Base-by-base conservation (phyloP, 2,888 invertebrate species). In the Ceriagrion tenellum region DNA sequence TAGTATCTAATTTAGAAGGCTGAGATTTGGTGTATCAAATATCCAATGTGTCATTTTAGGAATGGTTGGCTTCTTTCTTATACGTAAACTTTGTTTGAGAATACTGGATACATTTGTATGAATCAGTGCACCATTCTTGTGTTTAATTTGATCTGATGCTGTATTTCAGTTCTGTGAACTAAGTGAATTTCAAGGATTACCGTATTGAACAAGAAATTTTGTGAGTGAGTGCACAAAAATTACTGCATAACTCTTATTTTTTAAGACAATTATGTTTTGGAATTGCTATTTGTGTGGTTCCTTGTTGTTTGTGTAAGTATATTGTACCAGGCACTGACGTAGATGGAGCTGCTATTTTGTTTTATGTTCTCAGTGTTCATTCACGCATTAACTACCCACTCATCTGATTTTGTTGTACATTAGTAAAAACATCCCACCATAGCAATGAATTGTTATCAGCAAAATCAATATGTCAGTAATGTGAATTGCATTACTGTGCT, bases 401-500 rank as follows among this genome's bases (percentile, higher is more conserved):
- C 20, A 23, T 35, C 26, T 47, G 47, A 47, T 74, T 93, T 69
- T 93, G 63, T 63, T 93, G 59, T 69, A 47, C 69, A 69, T 69
- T 63, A 93, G 69, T 23, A 0, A 35, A 55, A 35, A 69, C 69
- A 93, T 47, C 26, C 63, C 18, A 69, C 63, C 93, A 23, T 47
- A 63, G 69, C 40, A 69, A 47, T 63, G 16, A 69, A 59, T 6
- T 93, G 93, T 63, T 63, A 91, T 91, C 91, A 93, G 93, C 93
- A 93, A 93, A 69, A 47, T 93, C 63, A 69, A n/a, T 69, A 69
- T 93, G 69, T 93, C 69, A 69, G 93, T 93, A 47, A 93, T 93
- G 93, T 93, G 35, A n/a, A 74, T 18, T 16, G 69, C 93, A 93
- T 93, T 93, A 74, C 93, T 93, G 74, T 93, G 93, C 93, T 93